Evolutionary conservation across 2,797 vertebrate genomes (phyloP).

Genomic region (Mormyrus hasselquistii): DNA sequence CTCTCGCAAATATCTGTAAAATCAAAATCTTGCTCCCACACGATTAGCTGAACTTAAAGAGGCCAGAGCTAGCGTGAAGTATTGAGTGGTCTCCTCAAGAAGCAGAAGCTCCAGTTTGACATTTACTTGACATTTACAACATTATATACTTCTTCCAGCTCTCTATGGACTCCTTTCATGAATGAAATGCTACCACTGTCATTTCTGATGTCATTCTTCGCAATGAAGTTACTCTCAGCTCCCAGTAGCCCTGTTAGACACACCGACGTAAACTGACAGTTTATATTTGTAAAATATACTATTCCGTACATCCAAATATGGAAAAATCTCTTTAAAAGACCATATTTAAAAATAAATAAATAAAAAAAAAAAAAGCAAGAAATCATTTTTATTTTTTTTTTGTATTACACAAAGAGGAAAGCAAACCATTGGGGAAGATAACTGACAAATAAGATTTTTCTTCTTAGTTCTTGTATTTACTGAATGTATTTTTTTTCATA

Average conservation of each 20-base stretch:
- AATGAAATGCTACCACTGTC: not conserved
- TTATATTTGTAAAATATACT: not conserved
- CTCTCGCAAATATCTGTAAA: not conserved
- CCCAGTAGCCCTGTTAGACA: not conserved
- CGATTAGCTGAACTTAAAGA: not conserved
- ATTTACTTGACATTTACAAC: constrained; percentile 1
- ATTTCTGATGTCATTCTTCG: not conserved
- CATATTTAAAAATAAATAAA: not conserved
- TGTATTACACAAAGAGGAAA: not conserved
- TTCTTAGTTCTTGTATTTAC: not conserved
- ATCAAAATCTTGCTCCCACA: not conserved
- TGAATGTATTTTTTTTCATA: not conserved
- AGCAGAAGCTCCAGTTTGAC: not conserved
- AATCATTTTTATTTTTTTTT: not conserved
- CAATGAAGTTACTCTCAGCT: not conserved
- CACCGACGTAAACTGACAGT: not conserved
- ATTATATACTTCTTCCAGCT: not conserved
- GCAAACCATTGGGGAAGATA: not conserved
- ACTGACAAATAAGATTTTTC: not conserved
- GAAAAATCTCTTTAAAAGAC: not conserved
- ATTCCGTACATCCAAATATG: not conserved
- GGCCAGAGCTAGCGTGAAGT: not conserved
- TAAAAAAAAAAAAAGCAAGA: not conserved
- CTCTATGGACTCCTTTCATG: not conserved
- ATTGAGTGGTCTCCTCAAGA: not conserved